Percentiles rank a stretch among this genome's conserved stretches.
phyloP scores from a whole-genome alignment of 2,797 vertebrate genomes.

The Tokudaia tokunoshimensis region DNA sequence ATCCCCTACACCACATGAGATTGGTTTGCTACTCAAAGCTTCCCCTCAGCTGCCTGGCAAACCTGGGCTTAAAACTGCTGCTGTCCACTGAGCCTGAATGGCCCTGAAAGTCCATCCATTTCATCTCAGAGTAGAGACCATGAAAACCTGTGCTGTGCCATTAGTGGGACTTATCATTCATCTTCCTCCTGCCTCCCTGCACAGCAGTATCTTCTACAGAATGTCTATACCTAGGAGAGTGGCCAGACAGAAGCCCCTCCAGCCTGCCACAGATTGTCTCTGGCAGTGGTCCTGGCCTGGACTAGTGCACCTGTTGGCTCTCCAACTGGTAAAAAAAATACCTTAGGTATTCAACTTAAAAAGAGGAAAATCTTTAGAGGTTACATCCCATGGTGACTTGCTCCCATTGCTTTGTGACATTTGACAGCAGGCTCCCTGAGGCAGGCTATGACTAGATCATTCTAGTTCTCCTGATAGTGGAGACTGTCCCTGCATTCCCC shows the following conservation, averaged over 20 bases:
- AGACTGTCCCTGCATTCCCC: background rate
- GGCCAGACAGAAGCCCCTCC: background rate
- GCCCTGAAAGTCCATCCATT: too few species aligned
- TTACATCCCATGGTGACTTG: background rate
- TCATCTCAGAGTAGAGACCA: background rate
- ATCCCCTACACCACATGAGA: background rate
- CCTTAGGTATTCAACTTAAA: background rate
- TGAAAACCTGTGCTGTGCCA: accelerated
- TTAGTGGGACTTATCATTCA: background rate
- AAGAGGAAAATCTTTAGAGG: background rate
- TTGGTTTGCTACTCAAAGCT: background rate
- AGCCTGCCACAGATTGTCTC: background rate
- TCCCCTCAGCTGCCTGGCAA: accelerated
- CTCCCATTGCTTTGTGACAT: background rate
- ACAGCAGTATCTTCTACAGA: background rate
- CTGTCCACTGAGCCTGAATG: accelerated
- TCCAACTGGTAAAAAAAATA: background rate
- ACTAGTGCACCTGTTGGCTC: background rate
- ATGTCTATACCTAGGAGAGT: background rate
- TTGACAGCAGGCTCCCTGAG: background rate
- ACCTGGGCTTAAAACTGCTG: accelerated
- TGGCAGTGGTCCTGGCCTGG: background rate
- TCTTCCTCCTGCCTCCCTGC: background rate
- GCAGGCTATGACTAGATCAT: background rate
- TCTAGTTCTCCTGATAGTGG: background rate